phyloP scores from a whole-genome alignment of 2,888 invertebrate species.

The Lepas anatifera region DNA sequence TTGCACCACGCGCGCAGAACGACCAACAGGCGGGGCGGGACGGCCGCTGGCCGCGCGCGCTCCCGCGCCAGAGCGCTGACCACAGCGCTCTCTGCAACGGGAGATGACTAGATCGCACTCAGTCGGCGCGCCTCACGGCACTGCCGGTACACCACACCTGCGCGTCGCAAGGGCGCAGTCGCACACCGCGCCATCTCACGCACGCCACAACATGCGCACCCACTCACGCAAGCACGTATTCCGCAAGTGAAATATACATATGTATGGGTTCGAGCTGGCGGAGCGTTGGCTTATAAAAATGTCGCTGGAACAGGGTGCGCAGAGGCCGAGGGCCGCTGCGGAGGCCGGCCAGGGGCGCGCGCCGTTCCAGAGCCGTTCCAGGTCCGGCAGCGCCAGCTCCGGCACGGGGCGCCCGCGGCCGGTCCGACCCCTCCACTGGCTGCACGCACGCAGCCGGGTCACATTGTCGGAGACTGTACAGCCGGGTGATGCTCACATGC shows the following conservation, averaged over 20 bases:
- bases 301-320: not conserved
- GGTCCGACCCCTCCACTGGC: no score
- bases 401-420: not conserved
- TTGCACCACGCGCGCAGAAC: not conserved
- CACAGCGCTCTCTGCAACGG: not conserved
- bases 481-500: not conserved
- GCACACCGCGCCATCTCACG: not conserved
- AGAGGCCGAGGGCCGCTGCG: not conserved
- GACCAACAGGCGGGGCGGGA: not conserved
- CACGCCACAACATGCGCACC: no score
- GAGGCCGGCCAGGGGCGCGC: not conserved
- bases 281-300: constrained; percentile 6
- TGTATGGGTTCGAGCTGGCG: constrained; percentile 9
- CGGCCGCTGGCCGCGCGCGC: not conserved
- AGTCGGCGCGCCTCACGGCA: not conserved
- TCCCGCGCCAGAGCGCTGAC: not conserved
- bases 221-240: no score
- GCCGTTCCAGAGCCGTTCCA: not conserved
- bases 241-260: constrained; percentile 11
- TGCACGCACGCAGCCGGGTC: no score
- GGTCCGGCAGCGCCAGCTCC: not conserved
- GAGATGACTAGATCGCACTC: constrained; percentile 10
- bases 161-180: not conserved
- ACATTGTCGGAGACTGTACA: no score
- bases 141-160: not conserved